A percentile compares a stretch with the other conserved stretches of the same genome.
Evolutionary conservation across 2,113 vertebrate species (phyloP).

Genomic region (Rhodinocichla rosea): DNA sequence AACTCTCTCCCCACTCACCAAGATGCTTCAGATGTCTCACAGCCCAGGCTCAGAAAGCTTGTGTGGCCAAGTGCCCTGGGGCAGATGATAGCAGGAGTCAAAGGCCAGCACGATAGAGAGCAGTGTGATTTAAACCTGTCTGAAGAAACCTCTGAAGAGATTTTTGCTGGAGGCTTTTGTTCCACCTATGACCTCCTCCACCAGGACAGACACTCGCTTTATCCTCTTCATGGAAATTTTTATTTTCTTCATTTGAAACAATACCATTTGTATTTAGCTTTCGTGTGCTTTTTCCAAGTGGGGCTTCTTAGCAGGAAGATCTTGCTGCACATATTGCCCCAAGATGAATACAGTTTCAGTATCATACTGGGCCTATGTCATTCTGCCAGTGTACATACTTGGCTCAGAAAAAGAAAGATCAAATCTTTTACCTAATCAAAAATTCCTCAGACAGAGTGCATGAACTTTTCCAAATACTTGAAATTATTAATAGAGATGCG

Average conservation of each 20-base stretch:
- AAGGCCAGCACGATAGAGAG: not conserved
- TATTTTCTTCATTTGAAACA: not conserved
- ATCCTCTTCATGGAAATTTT: not conserved
- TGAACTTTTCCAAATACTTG: not conserved
- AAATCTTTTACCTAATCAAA: slow-evolving; percentile 19
- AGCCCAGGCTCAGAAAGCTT: not conserved
- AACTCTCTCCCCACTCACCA: not conserved
- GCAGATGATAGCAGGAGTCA: slow-evolving; percentile 38
- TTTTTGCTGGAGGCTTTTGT: slow-evolving; percentile 33
- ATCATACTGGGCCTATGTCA: rapidly evolving
- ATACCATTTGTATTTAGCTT: not conserved
- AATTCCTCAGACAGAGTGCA: not conserved
- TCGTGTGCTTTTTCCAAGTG: not conserved
- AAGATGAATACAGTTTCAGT: not conserved
- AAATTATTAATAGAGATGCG: not conserved
- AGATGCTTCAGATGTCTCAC: not conserved
- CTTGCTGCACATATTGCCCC: not conserved
- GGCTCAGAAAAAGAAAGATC: not conserved
- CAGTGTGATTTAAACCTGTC: slow-evolving; percentile 35
- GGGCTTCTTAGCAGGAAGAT: not conserved
- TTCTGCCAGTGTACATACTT: not conserved
- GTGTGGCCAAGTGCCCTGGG: slow-evolving; percentile 24
- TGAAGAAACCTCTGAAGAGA: slow-evolving; percentile 26
- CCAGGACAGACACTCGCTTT: not conserved
- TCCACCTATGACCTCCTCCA: slow-evolving; percentile 38